Evolutionary conservation across 2,797 vertebrate genomes (phyloP).

Genomic region (Malacoraja senta): DNA sequence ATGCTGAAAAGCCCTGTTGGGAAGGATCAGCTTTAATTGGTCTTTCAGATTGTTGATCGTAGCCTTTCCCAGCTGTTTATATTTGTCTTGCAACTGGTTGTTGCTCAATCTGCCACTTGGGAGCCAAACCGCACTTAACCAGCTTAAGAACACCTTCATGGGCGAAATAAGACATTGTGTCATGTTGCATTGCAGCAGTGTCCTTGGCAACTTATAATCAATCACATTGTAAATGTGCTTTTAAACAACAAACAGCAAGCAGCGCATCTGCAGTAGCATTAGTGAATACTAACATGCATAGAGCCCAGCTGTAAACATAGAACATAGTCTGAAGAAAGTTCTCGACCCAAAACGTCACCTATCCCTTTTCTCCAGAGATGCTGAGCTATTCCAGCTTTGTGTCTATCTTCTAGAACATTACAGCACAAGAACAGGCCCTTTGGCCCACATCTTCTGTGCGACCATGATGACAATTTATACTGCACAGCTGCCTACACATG

Average conservation of each 20-base stretch:
- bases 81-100: neutral
- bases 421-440: no score
- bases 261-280: neutral
- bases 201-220: neutral
- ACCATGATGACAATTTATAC: no score
- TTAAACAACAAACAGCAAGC: neutral
- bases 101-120: neutral
- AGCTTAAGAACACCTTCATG: neutral
- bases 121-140: neutral
- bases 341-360: no score
- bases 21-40: neutral
- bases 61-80: neutral
- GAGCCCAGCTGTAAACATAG: neutral
- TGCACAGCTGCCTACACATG: no score
- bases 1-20: neutral
- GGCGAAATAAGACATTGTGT: neutral
- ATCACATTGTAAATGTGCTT: neutral
- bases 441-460: no score
- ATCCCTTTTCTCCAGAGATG: no score
- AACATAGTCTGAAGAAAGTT: no score
- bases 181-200: conserved; percentile 3
- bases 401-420: no score
- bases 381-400: no score
- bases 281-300: neutral
- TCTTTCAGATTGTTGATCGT: neutral